Conservation (phyloP, 2,888 invertebrate species). For the Noctua comes region DNA sequence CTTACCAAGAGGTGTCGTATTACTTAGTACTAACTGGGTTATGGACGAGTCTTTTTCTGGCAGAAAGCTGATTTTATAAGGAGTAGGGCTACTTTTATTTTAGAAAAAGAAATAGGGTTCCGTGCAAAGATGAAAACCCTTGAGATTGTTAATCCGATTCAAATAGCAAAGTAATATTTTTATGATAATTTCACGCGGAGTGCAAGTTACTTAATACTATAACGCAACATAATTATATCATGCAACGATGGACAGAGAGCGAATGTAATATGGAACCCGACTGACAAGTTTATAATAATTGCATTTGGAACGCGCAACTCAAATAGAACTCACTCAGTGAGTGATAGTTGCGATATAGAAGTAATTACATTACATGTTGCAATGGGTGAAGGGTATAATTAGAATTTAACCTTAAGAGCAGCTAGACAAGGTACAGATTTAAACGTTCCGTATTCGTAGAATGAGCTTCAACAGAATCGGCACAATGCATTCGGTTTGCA, state of each 20-base stretch:
- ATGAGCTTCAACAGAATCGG: no score
- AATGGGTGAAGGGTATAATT: no score
- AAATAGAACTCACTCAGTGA: constrained; percentile 3
- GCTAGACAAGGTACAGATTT: not conserved
- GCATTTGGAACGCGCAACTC: constrained; percentile 14
- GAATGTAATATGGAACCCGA: not conserved
- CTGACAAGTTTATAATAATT: constrained; percentile 30
- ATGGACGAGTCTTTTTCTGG: not conserved
- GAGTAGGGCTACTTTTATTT: no score
- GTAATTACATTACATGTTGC: not conserved
- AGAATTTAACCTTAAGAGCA: not conserved
- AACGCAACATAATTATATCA: not conserved
- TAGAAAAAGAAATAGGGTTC: not conserved
- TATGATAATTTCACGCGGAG: no score
- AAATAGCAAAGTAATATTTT: no score
- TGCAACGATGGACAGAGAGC: not conserved
- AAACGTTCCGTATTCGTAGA: no score
- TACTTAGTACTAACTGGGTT: not conserved
- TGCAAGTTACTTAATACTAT: no score
- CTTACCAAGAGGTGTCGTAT: not conserved
- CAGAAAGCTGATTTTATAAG: no score
- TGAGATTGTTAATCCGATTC: no score
- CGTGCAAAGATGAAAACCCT: not conserved
- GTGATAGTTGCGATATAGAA: constrained; percentile 6
- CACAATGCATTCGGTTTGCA: no score